These are phyloP conservation scores for Drosophila neocordata DNA, from an alignment of 1,140 invertebrate species.

Conservation along the genomic window DNA sequence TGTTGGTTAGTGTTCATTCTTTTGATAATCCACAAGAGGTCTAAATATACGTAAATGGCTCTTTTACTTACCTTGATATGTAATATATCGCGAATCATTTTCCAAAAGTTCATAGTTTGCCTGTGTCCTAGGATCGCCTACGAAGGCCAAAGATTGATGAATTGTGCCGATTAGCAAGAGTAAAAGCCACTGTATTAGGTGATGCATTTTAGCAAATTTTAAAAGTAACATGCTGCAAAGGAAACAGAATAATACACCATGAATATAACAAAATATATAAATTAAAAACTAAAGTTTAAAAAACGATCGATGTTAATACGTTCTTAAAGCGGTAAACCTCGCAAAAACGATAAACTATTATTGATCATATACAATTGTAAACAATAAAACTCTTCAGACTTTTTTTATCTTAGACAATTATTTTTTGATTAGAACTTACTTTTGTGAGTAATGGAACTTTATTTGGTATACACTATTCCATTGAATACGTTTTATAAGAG, in stretches of 20 bases:
- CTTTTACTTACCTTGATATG: constrained; percentile 83
- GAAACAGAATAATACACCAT: constrained; percentile 20
- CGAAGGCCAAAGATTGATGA: constrained; percentile 25
- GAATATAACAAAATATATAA: neutral
- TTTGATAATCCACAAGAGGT: constrained; percentile 56
- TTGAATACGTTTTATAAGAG: neutral
- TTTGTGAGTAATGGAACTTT: neutral
- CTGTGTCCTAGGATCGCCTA: constrained; percentile 38
- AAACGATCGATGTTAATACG: too few relatives aligned
- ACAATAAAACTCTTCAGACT: too few relatives aligned
- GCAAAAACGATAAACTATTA: too few relatives aligned
- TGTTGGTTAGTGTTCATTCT: constrained; percentile 29
- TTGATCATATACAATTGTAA: too few relatives aligned
- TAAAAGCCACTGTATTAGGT: constrained; percentile 39
- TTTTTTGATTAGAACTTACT: neutral
- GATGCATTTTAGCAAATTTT: constrained; percentile 69
- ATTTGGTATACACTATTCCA: neutral
- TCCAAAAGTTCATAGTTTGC: constrained; percentile 71
- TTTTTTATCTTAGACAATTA: neutral
- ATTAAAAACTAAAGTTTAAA: too few relatives aligned
- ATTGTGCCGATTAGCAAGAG: constrained; percentile 45
- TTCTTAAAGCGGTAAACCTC: too few relatives aligned
- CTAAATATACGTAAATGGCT: neutral
- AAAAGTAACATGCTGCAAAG: constrained; percentile 74
- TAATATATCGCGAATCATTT: constrained; percentile 83